A percentile compares a stretch with the other conserved stretches of the same genome.
These are phyloP conservation scores for Cheilosia pagana DNA, from an alignment of 2,888 invertebrate genomes.

Conservation along the genomic window DNA sequence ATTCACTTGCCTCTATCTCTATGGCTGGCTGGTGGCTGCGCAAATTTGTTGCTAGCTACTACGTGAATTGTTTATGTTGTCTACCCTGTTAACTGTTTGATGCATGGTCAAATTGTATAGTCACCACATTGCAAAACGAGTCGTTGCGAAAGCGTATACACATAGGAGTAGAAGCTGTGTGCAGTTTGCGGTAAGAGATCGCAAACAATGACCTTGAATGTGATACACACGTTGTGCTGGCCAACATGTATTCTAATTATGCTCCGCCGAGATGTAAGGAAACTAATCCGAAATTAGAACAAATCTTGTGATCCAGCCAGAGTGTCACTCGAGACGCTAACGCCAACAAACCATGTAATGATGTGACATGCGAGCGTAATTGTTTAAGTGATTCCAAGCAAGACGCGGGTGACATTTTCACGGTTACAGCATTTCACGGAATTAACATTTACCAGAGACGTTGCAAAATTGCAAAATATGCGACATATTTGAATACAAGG, in stretches of 20 bases:
- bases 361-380: conserved; percentile 61
- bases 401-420: conserved; percentile 63
- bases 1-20: conserved; percentile 19
- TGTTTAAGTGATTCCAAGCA: conserved; percentile 44
- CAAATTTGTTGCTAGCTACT: conserved; percentile 2
- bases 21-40: conserved; percentile 4
- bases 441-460: conserved; percentile 20
- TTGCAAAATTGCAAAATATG: conserved; percentile 38
- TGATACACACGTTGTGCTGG: conserved; percentile 45
- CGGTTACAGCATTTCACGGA: conserved; percentile 56
- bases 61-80: conserved; percentile 56
- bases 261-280: conserved; percentile 18
- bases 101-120: conserved; percentile 59
- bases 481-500: conserved; percentile 73
- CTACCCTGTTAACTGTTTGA: conserved; percentile 49
- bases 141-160: conserved; percentile 35
- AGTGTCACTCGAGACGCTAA: conserved; percentile 32
- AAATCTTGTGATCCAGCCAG: conserved; percentile 25
- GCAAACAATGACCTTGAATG: conserved; percentile 62
- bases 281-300: conserved; percentile 33
- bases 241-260: conserved; percentile 56
- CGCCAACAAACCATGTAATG: conserved; percentile 60
- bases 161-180: neutral
- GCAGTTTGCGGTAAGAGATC: conserved; percentile 46
- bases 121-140: conserved; percentile 34